phyloP scores from a whole-genome alignment of 2,888 invertebrate genomes.

The Drosophila sordidula region DNA sequence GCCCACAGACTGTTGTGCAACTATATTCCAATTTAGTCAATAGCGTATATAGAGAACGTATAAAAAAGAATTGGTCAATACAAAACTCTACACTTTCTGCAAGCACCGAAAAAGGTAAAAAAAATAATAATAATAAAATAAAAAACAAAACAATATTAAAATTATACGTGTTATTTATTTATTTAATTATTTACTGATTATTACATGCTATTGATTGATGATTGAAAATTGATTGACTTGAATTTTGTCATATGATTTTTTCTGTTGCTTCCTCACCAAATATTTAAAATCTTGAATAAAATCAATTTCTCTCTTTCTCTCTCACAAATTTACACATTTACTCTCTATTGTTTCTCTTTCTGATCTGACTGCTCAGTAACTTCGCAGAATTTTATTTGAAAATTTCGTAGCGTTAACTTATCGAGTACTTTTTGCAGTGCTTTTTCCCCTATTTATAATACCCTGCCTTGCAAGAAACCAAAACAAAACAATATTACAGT shows the following conservation, averaged over 20 bases:
- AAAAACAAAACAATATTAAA: constrained; percentile 5
- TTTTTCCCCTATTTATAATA: not conserved
- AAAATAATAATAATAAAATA: constrained; percentile 11
- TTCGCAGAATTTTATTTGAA: constrained; percentile 20
- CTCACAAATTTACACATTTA: not conserved
- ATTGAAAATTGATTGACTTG: constrained; percentile 47
- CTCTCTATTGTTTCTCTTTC: constrained; percentile 20
- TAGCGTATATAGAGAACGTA: constrained; percentile 37
- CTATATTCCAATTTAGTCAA: constrained; percentile 28
- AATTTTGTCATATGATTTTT: constrained; percentile 27
- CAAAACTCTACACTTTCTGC: constrained; percentile 82
- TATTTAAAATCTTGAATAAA: constrained; percentile 2
- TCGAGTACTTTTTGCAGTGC: constrained; percentile 17
- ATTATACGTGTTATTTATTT: constrained; percentile 23
- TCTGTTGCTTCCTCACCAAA: constrained; percentile 23
- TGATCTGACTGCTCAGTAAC: constrained; percentile 20
- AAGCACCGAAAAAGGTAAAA: constrained; percentile 83
- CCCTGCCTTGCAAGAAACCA: constrained; percentile 11
- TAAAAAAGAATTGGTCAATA: constrained; percentile 71
- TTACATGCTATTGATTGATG: constrained; percentile 8
- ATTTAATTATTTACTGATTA: constrained; percentile 19
- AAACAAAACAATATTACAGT: constrained; percentile 2
- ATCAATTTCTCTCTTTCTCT: constrained; percentile 1
- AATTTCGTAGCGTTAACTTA: constrained; percentile 25
- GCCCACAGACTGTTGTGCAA: constrained; percentile 48